phyloP scores from a whole-genome alignment of 35 echinoderm and acorn worm genomes.

The Ophioderma brevispina region DNA sequence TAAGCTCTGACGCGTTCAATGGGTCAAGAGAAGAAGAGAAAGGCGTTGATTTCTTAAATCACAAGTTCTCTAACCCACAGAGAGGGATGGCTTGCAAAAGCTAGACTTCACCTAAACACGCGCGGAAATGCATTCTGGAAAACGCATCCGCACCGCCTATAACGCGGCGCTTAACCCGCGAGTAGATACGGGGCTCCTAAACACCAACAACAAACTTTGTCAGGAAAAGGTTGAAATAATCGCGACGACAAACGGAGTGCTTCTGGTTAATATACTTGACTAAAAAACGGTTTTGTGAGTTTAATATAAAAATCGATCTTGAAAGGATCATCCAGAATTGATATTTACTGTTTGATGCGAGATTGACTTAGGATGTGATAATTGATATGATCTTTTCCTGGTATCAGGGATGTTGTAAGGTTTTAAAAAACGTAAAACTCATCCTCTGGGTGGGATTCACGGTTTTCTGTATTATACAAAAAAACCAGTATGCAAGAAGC shows the following conservation, averaged over 20 bases:
- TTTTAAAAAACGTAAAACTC: neutral
- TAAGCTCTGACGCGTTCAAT: slow-evolving; percentile 1
- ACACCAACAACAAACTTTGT: neutral
- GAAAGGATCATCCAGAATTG: slow-evolving; percentile 3
- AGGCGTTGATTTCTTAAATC: neutral
- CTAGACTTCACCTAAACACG: neutral
- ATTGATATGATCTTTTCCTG: slow-evolving; percentile 24
- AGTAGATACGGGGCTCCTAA: neutral
- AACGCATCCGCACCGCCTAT: neutral
- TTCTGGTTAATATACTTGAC: neutral
- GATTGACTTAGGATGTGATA: slow-evolving; percentile 30
- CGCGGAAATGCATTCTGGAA: neutral
- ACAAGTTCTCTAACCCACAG: neutral
- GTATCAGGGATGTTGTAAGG: neutral
- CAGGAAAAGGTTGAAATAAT: too few species aligned
- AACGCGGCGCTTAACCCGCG: neutral
- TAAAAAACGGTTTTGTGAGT: slow-evolving; percentile 9
- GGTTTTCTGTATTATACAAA: slow-evolving; percentile 19
- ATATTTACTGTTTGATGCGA: slow-evolving; percentile 29
- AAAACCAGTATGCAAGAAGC: neutral
- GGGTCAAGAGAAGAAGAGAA: too few species aligned
- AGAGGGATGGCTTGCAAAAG: neutral
- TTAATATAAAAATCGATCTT: neutral
- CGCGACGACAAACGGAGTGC: too few species aligned
- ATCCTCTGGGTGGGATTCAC: slow-evolving; percentile 24